These are phyloP conservation scores for Asbolus verrucosus DNA, from an alignment of 1,140 invertebrate species.

Conservation along the genomic window DNA sequence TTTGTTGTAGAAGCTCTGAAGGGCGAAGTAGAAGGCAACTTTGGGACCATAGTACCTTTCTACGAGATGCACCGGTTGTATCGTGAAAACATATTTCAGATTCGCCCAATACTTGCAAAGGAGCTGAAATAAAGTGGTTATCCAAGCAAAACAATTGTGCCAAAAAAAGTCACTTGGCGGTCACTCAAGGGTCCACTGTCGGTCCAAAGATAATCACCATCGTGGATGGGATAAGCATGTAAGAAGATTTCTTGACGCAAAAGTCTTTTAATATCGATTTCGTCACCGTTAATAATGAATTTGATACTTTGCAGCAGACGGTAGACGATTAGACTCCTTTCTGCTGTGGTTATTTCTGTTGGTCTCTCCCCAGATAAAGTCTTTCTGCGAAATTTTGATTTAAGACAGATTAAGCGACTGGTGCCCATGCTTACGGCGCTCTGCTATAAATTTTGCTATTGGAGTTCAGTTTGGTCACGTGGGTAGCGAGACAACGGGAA, in stretches of 20 bases:
- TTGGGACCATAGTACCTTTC: slow-evolving; percentile 64
- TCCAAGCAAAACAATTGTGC: neutral
- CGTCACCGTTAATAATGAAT: slow-evolving; percentile 39
- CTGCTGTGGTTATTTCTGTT: slow-evolving; percentile 46
- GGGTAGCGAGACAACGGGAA: neutral
- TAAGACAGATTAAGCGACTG: neutral
- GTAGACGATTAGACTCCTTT: slow-evolving; percentile 51
- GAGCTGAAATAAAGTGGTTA: slow-evolving; percentile 51
- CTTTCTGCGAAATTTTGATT: slow-evolving; percentile 39
- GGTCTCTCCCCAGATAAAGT: slow-evolving; percentile 45
- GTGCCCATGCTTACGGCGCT: neutral
- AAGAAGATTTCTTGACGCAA: slow-evolving; percentile 68
- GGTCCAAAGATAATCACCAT: slow-evolving; percentile 63
- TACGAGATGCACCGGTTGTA: slow-evolving; percentile 61
- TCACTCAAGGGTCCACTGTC: slow-evolving; percentile 63
- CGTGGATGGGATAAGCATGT: slow-evolving; percentile 74
- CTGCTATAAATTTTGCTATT: slow-evolving; percentile 7
- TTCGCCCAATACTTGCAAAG: slow-evolving; percentile 59
- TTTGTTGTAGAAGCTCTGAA: slow-evolving; percentile 69
- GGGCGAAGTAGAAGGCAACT: slow-evolving; percentile 65
- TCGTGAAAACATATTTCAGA: slow-evolving; percentile 67
- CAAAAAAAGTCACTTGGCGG: slow-evolving; percentile 49
- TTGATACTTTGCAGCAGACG: slow-evolving; percentile 41
- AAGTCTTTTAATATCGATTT: slow-evolving; percentile 68
- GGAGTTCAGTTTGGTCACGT: slow-evolving; percentile 15